Base-by-base conservation (phyloP, 2,888 invertebrate species). In the Meteorus cinctellus region DNA sequence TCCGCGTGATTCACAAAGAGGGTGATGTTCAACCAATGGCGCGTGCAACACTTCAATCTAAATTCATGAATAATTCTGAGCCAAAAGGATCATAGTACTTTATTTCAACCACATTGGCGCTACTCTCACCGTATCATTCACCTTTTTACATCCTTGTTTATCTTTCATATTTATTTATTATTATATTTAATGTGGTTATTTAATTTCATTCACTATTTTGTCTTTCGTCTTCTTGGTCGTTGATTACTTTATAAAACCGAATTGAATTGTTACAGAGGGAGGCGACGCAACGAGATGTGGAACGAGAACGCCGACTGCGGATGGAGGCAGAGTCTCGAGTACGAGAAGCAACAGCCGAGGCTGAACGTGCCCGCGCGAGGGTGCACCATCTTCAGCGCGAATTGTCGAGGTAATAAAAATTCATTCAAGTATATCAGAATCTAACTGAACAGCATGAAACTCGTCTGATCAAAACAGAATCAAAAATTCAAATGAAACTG, bases 251-350 rank as follows among this genome's bases (percentile, higher is more conserved):
- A 55, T 24, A 12, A 19, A 34, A 8, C 4, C 16, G 60, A 14
- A 73, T 78, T 82, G 76, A 75, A 80, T 85, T 82, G 81, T 92
- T 92, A 0, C 92, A 95, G 95, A 94, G 94, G 84, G 90, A 90
- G 86, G 88, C 88, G 80, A 86, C 88, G 76, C 90, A 90, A 82
- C 88, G 90, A 83, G 90, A 90, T 90, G 89, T 90, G 86, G 90
- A 90, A 82, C 86, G 90, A 80, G 90, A 90, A 84, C 85, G 90
- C 74, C 86, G 90, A 80, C 87, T 88, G 81, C 89, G 90, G 82
- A 86, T 89, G 87, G 90, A 90, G 82, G 89, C 90, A 77, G 90
- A 90, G 84, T 87, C 88, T 81, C 87, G 89, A 51, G 85, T 89
- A 76, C 89, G 90, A 77, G 89, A 90, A 79, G 88, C 89, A 77